Evolutionary conservation across 2,797 vertebrate genomes (phyloP).

Genomic region (Sciurus carolinensis): DNA sequence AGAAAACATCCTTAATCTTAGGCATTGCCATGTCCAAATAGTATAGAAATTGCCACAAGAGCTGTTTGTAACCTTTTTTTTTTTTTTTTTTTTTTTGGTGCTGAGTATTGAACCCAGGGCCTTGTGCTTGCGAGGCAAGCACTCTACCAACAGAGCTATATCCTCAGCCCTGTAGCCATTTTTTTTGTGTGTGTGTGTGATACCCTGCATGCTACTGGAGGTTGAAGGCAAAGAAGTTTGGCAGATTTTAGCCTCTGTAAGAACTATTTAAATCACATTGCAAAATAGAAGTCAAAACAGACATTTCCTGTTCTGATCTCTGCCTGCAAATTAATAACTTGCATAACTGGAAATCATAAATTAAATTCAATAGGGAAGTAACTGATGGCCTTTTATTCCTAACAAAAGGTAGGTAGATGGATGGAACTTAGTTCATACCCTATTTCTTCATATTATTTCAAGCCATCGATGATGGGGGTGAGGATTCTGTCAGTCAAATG

Average conservation of each 20-base stretch:
- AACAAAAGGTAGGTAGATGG: not conserved
- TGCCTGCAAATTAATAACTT: conserved; percentile 31
- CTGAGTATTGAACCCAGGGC: too few relatives aligned
- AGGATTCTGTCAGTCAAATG: not conserved
- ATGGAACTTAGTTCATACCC: not conserved
- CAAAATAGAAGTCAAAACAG: conserved; percentile 37
- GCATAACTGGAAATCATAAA: not conserved
- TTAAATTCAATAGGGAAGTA: not conserved
- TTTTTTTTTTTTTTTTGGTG: too few relatives aligned
- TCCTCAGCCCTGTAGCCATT: too few relatives aligned
- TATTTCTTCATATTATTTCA: not conserved
- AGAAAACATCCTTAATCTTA: not conserved
- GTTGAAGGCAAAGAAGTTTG: not conserved
- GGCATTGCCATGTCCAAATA: not conserved
- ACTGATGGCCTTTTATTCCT: not conserved
- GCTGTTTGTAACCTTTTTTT: not conserved
- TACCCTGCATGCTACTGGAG: not conserved
- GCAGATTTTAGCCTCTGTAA: not conserved
- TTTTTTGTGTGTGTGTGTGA: too few relatives aligned
- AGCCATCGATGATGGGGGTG: not conserved
- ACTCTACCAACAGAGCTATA: too few relatives aligned
- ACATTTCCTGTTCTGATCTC: not conserved
- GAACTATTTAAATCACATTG: not conserved
- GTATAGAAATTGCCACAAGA: not conserved
- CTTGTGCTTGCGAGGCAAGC: too few relatives aligned